Conservation (phyloP, 2,797 vertebrate genomes). For the Amphiprion clarkii region DNA sequence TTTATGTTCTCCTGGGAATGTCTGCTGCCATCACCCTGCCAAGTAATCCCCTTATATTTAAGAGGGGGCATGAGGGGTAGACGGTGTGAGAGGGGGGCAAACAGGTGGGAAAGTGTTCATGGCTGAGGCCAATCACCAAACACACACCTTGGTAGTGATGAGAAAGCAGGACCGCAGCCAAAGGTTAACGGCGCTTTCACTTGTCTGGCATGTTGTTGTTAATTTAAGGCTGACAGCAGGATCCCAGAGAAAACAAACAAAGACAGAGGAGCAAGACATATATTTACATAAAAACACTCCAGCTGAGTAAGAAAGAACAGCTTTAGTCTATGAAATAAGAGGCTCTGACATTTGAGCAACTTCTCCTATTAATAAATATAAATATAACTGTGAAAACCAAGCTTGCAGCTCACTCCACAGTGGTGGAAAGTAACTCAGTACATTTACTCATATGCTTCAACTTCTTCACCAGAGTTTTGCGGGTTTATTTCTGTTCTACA, state of each 20-base stretch:
- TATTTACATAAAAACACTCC: neutral
- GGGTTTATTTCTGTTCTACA: neutral
- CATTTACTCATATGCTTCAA: too few species aligned
- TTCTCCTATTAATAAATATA: neutral
- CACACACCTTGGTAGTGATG: constrained; percentile 66
- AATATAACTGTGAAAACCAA: neutral
- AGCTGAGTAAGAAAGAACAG: too few species aligned
- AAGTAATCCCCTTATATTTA: constrained; percentile 71
- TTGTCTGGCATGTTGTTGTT: neutral
- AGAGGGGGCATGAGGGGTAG: constrained; percentile 4
- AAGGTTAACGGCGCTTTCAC: constrained; percentile 43
- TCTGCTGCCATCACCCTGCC: constrained; percentile 60
- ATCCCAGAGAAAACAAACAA: neutral
- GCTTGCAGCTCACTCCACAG: too few species aligned
- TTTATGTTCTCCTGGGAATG: constrained; percentile 67
- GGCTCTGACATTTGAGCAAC: neutral
- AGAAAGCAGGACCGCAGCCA: constrained; percentile 36
- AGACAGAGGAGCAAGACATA: neutral
- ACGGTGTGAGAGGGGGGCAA: neutral
- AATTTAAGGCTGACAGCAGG: constrained; percentile 3
- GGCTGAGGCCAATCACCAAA: constrained; percentile 43
- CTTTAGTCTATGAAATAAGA: neutral
- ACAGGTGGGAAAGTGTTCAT: constrained; percentile 62
- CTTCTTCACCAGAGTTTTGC: neutral
- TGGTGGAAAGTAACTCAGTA: too few species aligned